A percentile compares a stretch with the other conserved stretches of the same genome.
Conservation (phyloP, 2,797 vertebrate species). For the Hippoglossus hippoglossus region DNA sequence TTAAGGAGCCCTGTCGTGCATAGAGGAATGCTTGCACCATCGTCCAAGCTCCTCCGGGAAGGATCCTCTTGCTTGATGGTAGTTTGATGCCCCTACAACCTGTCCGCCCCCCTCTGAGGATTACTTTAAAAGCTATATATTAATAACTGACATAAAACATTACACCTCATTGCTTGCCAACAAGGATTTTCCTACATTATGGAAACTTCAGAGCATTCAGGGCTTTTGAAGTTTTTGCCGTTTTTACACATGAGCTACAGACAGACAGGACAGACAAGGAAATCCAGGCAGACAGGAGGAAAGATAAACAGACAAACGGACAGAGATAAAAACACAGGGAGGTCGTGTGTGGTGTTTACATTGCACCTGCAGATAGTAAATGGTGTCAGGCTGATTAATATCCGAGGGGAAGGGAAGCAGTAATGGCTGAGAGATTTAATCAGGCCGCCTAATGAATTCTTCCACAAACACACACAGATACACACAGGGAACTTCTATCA, state of each 20-base stretch:
- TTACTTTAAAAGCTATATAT: slow-evolving; percentile 3
- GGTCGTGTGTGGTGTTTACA: slow-evolving; percentile 28
- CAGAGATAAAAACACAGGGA: background rate
- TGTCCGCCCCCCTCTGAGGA: background rate
- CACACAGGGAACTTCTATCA: slow-evolving; percentile 51
- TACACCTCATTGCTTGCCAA: background rate
- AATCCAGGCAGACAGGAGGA: background rate
- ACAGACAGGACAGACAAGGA: background rate
- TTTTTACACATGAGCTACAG: slow-evolving; percentile 2
- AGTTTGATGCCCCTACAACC: background rate
- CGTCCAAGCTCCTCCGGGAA: too few species aligned
- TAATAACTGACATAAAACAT: slow-evolving; percentile 16
- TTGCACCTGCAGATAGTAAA: slow-evolving; percentile 48
- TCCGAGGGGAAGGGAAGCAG: slow-evolving; percentile 53
- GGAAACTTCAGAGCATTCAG: background rate
- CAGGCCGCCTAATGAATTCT: slow-evolving; percentile 69
- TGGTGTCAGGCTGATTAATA: slow-evolving; percentile 72
- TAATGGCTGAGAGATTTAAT: slow-evolving; percentile 75
- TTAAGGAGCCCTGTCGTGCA: too few species aligned
- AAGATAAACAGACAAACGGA: slow-evolving; percentile 8
- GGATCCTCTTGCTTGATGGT: background rate
- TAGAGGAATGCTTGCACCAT: too few species aligned
- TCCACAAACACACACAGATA: slow-evolving; percentile 29
- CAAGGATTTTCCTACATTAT: background rate
- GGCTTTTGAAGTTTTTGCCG: background rate